phyloP scores from a whole-genome alignment of 1,140 invertebrate species.

The Zelostemma sp. region DNA sequence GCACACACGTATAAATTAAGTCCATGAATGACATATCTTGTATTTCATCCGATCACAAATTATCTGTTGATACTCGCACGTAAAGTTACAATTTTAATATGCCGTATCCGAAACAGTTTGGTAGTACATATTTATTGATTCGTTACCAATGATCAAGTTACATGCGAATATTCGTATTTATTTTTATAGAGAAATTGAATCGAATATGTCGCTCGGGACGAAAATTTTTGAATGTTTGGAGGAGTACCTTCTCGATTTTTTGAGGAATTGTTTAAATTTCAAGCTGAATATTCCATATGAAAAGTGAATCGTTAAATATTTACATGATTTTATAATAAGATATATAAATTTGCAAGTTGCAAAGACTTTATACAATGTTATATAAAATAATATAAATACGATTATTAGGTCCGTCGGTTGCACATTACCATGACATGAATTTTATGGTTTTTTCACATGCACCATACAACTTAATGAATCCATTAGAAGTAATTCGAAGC shows the following conservation, averaged over 20 bases:
- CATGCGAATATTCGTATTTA: constrained; percentile 32
- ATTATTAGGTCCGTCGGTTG: constrained; percentile 18
- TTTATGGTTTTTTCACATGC: background rate
- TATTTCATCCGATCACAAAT: constrained; percentile 15
- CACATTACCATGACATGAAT: constrained; percentile 2
- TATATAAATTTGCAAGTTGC: constrained; percentile 43
- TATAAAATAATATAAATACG: constrained; percentile 31
- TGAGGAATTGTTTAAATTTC: constrained; percentile 42
- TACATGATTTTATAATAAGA: constrained; percentile 49
- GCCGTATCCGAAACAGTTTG: background rate
- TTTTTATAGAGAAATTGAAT: constrained; percentile 38
- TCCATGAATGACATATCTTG: constrained; percentile 13
- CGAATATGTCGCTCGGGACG: constrained; percentile 33
- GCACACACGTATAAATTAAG: constrained; percentile 1
- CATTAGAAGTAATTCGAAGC: constrained; percentile 23
- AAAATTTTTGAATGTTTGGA: constrained; percentile 18
- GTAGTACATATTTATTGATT: constrained; percentile 2
- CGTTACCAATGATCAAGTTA: constrained; percentile 14
- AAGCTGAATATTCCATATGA: constrained; percentile 38
- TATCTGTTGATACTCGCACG: constrained; percentile 18
- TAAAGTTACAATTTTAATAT: constrained; percentile 5
- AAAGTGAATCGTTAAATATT: constrained; percentile 43
- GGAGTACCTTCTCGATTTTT: constrained; percentile 29
- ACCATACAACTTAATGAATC: background rate
- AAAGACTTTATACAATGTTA: constrained; percentile 50